A percentile compares a stretch with the other conserved stretches of the same genome.
phyloP scores from a whole-genome alignment of 2,113 vertebrate species.

The Lampris megalopsis region DNA sequence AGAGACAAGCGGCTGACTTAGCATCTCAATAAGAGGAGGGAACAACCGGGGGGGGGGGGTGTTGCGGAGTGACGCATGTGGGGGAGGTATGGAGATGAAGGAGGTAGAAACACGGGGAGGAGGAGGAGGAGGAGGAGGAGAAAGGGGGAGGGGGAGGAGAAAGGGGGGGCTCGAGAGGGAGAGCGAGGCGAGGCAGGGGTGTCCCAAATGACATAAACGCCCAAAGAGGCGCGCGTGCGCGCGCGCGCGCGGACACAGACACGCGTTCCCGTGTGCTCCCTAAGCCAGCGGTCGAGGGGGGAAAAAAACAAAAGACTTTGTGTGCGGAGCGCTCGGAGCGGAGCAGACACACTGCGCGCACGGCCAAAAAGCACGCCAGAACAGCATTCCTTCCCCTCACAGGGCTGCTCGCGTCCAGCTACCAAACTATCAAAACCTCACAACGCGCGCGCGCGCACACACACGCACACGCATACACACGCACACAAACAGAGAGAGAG shows the following conservation, averaged over 20 bases:
- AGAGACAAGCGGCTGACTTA: conserved; percentile 1
- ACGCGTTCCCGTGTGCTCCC: conserved; percentile 48
- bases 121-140: conserved; percentile 1
- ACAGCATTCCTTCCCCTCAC: conserved; percentile 62
- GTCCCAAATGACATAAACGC: conserved; percentile 32
- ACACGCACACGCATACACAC: conserved; percentile 24
- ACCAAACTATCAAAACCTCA: conserved; percentile 51
- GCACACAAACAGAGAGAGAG: conserved; percentile 5
- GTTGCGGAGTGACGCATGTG: background rate
- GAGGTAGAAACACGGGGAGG: background rate
- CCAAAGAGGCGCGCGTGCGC: background rate
- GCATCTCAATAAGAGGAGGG: conserved; percentile 45
- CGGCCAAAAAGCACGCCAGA: conserved; percentile 25
- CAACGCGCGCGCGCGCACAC: conserved; percentile 27
- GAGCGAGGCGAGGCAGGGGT: conserved; percentile 13
- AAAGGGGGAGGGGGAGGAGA: background rate
- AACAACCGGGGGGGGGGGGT: conserved; percentile 26
- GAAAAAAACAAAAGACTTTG: conserved; percentile 51
- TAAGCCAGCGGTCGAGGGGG: background rate
- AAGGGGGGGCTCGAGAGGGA: background rate
- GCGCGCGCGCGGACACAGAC: conserved; percentile 8
- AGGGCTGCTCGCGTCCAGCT: conserved; percentile 36
- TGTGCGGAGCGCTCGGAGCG: conserved; percentile 29
- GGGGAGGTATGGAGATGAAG: background rate
- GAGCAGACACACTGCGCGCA: conserved; percentile 15